Conservation (phyloP, 1,140 invertebrate species). For the Nomia melanderi region DNA sequence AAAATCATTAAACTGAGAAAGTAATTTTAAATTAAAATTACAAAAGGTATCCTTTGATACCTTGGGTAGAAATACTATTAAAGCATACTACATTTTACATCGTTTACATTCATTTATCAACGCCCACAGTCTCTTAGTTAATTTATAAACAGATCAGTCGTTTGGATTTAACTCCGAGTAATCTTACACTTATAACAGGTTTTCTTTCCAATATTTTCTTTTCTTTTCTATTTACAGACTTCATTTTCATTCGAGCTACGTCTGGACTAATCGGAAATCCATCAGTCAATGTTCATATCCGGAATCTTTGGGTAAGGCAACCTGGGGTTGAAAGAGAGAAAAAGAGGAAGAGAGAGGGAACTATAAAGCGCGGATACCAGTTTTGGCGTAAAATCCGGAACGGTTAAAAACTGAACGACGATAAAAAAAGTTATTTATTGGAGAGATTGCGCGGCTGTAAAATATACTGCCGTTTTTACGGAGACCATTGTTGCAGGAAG, state of each 20-base stretch:
- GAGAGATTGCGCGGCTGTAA: neutral
- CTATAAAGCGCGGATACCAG: neutral
- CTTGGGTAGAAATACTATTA: too few species aligned
- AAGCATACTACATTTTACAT: too few species aligned
- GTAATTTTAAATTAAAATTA: too few species aligned
- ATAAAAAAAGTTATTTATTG: conserved; percentile 9
- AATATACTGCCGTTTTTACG: neutral
- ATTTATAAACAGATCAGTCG: too few species aligned
- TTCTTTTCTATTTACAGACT: too few species aligned
- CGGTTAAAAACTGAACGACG: neutral
- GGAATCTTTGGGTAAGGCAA: neutral
- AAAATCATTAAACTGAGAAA: too few species aligned
- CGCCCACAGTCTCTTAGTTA: neutral
- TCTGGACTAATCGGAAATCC: conserved; percentile 36
- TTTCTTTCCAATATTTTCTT: too few species aligned
- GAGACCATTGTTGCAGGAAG: neutral
- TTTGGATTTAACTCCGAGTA: too few species aligned
- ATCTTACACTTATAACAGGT: too few species aligned
- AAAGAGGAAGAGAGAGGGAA: neutral
- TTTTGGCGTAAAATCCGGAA: neutral
- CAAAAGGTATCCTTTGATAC: too few species aligned
- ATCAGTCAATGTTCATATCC: conserved; percentile 47
- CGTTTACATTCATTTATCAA: too few species aligned
- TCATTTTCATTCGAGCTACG: too few species aligned
- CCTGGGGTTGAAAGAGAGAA: neutral